These are phyloP conservation scores for Scolanthus callimorphus DNA, from an alignment of 92 coral and sea anemone genomes.

Conservation along the genomic window DNA sequence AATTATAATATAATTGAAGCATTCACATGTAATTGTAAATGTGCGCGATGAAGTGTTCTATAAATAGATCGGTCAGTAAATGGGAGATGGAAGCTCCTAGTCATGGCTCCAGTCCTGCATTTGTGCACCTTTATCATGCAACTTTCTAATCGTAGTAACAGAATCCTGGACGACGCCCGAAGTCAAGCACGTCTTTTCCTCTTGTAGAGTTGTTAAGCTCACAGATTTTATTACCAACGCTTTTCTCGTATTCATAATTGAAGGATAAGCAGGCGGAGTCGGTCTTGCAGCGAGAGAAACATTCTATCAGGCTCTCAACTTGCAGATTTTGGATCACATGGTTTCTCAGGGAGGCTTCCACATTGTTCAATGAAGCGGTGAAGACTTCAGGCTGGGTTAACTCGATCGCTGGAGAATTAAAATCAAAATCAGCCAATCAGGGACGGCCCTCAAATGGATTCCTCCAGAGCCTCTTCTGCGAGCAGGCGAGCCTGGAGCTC, in stretches of 20 bases:
- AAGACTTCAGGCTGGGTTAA: conserved; percentile 9
- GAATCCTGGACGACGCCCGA: conserved; percentile 25
- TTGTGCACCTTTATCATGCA: too few species aligned
- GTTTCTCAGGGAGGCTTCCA: conserved; percentile 19
- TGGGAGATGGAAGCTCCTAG: too few species aligned
- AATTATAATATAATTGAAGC: too few species aligned
- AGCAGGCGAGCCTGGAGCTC: too few species aligned
- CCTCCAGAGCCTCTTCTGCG: too few species aligned
- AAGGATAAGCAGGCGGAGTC: conserved; percentile 36
- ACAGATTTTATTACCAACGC: conserved; percentile 12
- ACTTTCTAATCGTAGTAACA: conserved; percentile 40
- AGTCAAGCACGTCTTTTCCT: conserved; percentile 13
- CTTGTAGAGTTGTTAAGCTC: conserved; percentile 49
- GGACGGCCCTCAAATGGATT: too few species aligned
- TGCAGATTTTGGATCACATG: conserved; percentile 20
- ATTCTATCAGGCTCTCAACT: conserved; percentile 26
- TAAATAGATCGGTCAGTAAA: too few species aligned
- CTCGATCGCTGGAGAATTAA: conserved; percentile 9
- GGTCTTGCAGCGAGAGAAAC: conserved; percentile 24
- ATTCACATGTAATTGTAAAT: too few species aligned
- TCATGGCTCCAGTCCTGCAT: too few species aligned
- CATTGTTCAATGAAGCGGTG: conserved; percentile 22
- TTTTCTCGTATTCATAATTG: conserved; percentile 28
- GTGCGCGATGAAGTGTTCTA: too few species aligned
- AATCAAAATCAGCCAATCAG: background rate